Evolutionary conservation across 2,888 invertebrate species (phyloP).

Genomic region (Argynnis bischoffii): DNA sequence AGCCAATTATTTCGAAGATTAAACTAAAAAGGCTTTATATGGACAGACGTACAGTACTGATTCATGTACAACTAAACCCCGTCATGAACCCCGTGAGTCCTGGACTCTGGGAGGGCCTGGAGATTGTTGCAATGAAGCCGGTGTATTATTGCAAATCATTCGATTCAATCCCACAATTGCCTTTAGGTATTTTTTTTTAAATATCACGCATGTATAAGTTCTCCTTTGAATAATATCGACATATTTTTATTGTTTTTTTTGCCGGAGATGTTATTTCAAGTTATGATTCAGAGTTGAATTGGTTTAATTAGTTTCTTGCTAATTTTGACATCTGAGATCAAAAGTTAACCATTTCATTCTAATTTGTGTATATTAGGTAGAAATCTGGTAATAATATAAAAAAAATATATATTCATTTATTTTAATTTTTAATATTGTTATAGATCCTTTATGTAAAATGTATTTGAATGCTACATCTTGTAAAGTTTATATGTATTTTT

Average conservation of each 20-base stretch:
- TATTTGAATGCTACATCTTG: too few relatives aligned
- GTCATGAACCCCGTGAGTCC: slow-evolving; percentile 58
- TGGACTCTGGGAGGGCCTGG: slow-evolving; percentile 58
- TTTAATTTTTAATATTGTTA: neutral
- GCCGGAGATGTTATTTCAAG: too few relatives aligned
- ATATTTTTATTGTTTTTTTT: neutral
- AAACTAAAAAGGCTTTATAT: slow-evolving; percentile 61
- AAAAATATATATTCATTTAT: too few relatives aligned
- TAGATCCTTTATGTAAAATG: neutral
- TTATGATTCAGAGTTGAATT: too few relatives aligned
- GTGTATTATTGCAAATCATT: slow-evolving; percentile 53
- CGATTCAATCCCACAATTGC: slow-evolving; percentile 44
- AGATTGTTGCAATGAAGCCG: slow-evolving; percentile 46
- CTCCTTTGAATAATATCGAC: neutral
- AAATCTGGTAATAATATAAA: too few relatives aligned
- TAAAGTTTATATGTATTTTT: too few relatives aligned
- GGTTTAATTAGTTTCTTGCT: too few relatives aligned
- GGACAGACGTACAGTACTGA: slow-evolving; percentile 55
- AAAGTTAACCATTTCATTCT: too few relatives aligned
- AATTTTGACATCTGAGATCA: too few relatives aligned
- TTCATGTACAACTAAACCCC: slow-evolving; percentile 59
- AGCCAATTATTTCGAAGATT: slow-evolving; percentile 48
- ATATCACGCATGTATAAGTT: neutral
- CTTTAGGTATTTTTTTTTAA: slow-evolving; percentile 55
- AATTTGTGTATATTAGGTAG: too few relatives aligned